A percentile compares a stretch with the other conserved stretches of the same genome.
Evolutionary conservation across 2,797 vertebrate genomes (phyloP).

Genomic region (Melanotaenia pygmaea): DNA sequence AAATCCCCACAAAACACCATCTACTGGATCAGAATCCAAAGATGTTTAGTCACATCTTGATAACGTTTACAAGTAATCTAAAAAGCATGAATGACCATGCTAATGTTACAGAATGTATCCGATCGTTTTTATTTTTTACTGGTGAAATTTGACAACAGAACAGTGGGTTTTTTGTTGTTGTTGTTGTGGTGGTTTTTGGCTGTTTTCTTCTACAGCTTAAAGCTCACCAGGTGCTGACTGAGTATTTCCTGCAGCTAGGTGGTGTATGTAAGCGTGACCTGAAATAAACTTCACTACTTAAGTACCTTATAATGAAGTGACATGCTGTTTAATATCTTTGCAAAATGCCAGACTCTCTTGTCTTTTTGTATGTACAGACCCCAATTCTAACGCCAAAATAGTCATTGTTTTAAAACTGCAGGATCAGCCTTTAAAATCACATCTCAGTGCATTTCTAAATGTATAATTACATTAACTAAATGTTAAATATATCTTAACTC

Average conservation of each 20-base stretch:
- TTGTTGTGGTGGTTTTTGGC: too few relatives aligned
- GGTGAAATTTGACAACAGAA: not conserved
- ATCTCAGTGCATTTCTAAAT: too few relatives aligned
- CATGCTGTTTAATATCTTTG: constrained; percentile 4
- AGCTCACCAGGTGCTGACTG: not conserved
- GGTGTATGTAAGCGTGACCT: not conserved
- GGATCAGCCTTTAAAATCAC: too few relatives aligned
- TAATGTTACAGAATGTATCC: not conserved
- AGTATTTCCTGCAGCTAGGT: not conserved
- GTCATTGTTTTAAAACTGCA: too few relatives aligned
- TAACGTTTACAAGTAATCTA: not conserved
- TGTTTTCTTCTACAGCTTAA: not conserved
- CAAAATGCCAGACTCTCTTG: not conserved
- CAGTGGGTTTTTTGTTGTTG: too few relatives aligned
- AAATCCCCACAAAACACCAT: not conserved
- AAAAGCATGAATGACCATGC: not conserved
- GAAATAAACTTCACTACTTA: not conserved
- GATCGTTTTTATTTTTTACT: not conserved
- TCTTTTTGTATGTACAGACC: too few relatives aligned
- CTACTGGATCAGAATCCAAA: not conserved
- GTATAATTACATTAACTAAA: too few relatives aligned
- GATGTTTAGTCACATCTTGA: not conserved
- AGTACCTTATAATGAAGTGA: constrained; percentile 9
- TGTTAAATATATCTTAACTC: too few relatives aligned
- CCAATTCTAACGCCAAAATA: too few relatives aligned